These are phyloP conservation scores for Balearica regulorum DNA, from an alignment of 2,797 vertebrate genomes.

Conservation along the genomic window DNA sequence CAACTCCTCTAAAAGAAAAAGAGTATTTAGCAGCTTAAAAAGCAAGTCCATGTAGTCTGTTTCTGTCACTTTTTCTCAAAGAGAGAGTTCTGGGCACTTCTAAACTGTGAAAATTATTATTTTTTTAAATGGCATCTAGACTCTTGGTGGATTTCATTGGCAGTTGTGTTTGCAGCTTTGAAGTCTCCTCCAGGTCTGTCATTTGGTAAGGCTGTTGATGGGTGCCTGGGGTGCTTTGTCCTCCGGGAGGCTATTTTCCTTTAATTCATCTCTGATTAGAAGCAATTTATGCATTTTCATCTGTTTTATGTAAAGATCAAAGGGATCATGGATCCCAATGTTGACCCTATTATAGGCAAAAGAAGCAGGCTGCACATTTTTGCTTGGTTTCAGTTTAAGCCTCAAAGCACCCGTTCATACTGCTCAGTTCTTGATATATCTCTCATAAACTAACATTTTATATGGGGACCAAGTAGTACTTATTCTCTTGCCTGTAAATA, in stretches of 20 bases:
- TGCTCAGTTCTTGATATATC: neutral
- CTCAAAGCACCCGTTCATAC: neutral
- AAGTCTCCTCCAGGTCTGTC: slow-evolving; percentile 74
- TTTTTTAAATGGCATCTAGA: slow-evolving; percentile 34
- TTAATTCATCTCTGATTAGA: slow-evolving; percentile 75
- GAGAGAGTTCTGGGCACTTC: slow-evolving; percentile 41
- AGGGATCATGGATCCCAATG: slow-evolving; percentile 58
- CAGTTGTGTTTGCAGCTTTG: slow-evolving; percentile 72
- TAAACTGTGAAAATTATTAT: slow-evolving; percentile 10
- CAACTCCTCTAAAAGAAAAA: neutral
- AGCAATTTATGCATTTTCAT: slow-evolving; percentile 75
- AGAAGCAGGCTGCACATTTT: slow-evolving; percentile 41
- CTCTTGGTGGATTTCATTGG: slow-evolving; percentile 70
- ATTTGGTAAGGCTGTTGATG: slow-evolving; percentile 70
- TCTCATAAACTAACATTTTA: neutral
- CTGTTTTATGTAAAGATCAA: slow-evolving; percentile 72
- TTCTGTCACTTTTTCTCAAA: slow-evolving; percentile 36
- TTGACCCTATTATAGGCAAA: slow-evolving; percentile 59
- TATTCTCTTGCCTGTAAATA: neutral
- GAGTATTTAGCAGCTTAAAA: neutral
- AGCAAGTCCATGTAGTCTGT: neutral
- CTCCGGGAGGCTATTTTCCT: slow-evolving; percentile 70
- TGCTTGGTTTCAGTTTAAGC: slow-evolving; percentile 37
- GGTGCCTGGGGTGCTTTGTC: slow-evolving; percentile 72
- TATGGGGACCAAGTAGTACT: neutral